A percentile compares a stretch with the other conserved stretches of the same genome.
Conservation (phyloP, 2,797 vertebrate species). For the Vespertilio murinus region DNA sequence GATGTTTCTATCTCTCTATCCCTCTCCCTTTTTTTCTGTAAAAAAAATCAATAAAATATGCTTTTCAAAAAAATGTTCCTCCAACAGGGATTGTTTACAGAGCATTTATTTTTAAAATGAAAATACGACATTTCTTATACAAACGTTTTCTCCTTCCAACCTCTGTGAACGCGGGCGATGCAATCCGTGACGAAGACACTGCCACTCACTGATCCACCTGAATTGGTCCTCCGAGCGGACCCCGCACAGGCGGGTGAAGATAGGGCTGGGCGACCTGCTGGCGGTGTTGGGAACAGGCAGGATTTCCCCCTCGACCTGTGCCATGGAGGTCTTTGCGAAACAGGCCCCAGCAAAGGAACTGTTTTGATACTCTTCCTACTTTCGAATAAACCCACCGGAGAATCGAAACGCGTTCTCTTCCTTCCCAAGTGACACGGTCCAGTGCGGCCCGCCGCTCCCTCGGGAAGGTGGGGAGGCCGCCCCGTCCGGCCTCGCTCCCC, state of each 20-base stretch:
- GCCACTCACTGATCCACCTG: not conserved
- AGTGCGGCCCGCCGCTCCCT: not conserved
- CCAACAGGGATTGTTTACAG: not conserved
- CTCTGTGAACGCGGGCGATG: not conserved
- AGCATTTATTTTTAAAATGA: conserved; percentile 48
- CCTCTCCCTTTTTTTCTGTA: no score
- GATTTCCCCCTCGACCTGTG: not conserved
- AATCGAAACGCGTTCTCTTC: conserved; percentile 17
- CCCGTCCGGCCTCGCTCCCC: not conserved
- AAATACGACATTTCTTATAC: not conserved
- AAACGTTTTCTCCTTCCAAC: conserved; percentile 20
- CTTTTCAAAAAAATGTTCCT: not conserved
- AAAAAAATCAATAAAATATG: no score
- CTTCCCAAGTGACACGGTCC: not conserved
- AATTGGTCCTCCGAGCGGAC: not conserved
- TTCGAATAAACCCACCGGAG: not conserved
- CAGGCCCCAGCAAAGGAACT: not conserved
- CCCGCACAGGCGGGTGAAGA: accelerated
- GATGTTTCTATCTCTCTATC: no score
- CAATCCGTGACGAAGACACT: accelerated
- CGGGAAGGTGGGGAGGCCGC: not conserved
- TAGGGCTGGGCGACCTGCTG: accelerated
- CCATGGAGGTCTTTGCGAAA: accelerated
- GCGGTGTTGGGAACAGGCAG: not conserved
- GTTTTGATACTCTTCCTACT: conserved; percentile 16